Evolutionary conservation across 2,113 vertebrate species (phyloP), one percentile per base, ranked within the genome.

Genomic region (Natator depressus): DNA sequence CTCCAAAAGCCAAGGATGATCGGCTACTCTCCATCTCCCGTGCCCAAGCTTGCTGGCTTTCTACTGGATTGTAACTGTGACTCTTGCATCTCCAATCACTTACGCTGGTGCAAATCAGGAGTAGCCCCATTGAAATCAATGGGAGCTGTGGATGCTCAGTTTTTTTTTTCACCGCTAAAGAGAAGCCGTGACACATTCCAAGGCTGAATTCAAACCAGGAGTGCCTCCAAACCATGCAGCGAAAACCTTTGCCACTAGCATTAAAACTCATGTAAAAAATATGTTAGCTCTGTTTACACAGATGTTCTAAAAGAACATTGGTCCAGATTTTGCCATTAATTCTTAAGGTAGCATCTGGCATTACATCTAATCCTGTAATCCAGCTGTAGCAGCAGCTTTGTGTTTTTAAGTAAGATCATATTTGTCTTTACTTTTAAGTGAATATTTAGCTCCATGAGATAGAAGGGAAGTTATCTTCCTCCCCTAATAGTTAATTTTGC

Each of bases 281-380:
- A 82, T 3, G 69, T 90, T 91, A 83, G 49, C 5, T 84, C 42
- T 80, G 2, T 95, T 96, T 50, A 57, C 72, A 25, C 81, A 82
- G 90, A 89, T 94, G 96, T 95, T 84, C 76, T 59, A 75, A 72
- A 82, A 76, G 65, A 82, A 90, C 46, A 69, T 10, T 62, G 84
- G 90, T 83, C 94, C 3, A 0, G 85, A 59, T 94, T 96, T 84
- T 87, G 62, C 81, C 79, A 53, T 94, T 96, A 59, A 82, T 95
- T 96, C 69, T 72, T 84, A 59, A 94, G 49, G 89, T 94, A 88
- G 91, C 84, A 91, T 95, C 93, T 88, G 92, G 86, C 19, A 10
- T 46, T 47, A 50, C 14, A 16, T 35, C 59, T 87, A 89, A 94
- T 96, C 93, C 87, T 1, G 88, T 93, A 95, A 97, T 95, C 94